Evolutionary conservation across 2,797 vertebrate genomes (phyloP), one percentile per base, ranked within the genome.

Genomic region (Sebastes minor): DNA sequence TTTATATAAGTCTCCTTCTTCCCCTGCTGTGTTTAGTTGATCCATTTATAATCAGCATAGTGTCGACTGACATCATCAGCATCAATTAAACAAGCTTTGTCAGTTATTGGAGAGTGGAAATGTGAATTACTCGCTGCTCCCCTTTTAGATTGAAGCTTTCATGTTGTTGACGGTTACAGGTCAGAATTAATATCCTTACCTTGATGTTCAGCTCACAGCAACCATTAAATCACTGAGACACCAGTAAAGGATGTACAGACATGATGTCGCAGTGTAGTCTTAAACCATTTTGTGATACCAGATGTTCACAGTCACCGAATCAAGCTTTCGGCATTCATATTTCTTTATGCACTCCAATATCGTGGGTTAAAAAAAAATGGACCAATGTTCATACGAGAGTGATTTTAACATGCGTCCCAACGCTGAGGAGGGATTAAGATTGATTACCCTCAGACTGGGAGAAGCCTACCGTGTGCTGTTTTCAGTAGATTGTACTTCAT

Each of bases 311-410:
- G 46, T 62, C 30, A 67, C 35, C 55, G 57, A 60, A 80, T 74
- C 20, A 30, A 61, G 5, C n/a, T 53, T 69, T 52, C 13, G 3
- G 46, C 14, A 30, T 59, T 76, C 25, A 55, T 60, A 61, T 77
- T 74, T 46, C 62, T 38, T 84, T 27, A 62, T 76, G 78, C 87
- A 90, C 88, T 88, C 84, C 85, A 81, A 4, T 75, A 14, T 20
- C 46, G 16, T 23, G 76, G 68, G 42, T 6, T 16, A 12, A 35
- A 16, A 14, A 65, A 35, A 78, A 73, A 73, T 53, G 67, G 71
- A 87, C 79, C 78, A 78, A 72, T 70, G 23, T 53, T 82, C 64
- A 83, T 59, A n/a, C 22, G 30, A 57, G 64, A 68, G 27, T 32
- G 18, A 33, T 70, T 76, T 81, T 18, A 32, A 72, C 33, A 32